Evolutionary conservation across 2,797 vertebrate genomes (phyloP).

Genomic region (Mastacembelus armatus): DNA sequence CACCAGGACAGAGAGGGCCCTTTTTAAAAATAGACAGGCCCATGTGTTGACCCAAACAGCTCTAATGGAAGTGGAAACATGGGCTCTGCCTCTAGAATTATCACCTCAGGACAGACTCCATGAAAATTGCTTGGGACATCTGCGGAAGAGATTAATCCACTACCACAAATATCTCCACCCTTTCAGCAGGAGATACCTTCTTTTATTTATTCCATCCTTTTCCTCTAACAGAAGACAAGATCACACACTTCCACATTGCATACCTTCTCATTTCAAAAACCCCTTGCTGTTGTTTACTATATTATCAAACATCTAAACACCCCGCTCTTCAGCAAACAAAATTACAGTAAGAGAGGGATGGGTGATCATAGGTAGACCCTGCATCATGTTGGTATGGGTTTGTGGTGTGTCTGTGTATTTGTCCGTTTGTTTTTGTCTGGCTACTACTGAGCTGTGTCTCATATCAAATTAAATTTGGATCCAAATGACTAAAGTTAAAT

Average conservation of each 20-base stretch:
- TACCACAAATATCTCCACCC: neutral
- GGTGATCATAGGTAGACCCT: no score
- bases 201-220: neutral
- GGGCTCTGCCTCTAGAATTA: slow-evolving; percentile 65
- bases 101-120: slow-evolving; percentile 59
- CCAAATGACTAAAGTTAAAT: no score
- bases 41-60: slow-evolving; percentile 63
- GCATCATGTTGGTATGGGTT: no score
- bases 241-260: neutral
- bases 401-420: no score
- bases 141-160: slow-evolving; percentile 64
- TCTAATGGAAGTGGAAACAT: slow-evolving; percentile 65
- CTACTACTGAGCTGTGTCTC: no score
- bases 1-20: slow-evolving; percentile 14
- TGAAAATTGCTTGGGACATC: slow-evolving; percentile 54
- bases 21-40: slow-evolving; percentile 68
- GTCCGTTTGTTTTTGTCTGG: no score
- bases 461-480: no score
- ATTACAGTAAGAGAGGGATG: no score
- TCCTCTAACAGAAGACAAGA: neutral
- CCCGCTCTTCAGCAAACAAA: neutral
- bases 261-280: no score
- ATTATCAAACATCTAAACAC: neutral
- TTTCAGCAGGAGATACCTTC: neutral
- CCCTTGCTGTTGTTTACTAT: neutral